Base-by-base conservation (phyloP, 2,113 vertebrate genomes). In the Vulpes lagopus region DNA sequence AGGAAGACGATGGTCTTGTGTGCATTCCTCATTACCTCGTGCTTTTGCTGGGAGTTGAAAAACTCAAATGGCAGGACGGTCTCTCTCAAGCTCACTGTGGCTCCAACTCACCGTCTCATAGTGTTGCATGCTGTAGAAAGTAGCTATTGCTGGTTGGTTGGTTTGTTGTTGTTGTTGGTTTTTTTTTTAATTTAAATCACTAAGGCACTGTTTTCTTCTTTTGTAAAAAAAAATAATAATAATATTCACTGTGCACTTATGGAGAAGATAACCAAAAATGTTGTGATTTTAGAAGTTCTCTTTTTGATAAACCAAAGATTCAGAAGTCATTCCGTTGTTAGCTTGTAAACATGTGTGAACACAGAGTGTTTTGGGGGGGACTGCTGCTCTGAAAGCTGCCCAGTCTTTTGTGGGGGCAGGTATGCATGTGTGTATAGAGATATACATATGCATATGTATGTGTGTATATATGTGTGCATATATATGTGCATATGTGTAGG, bases 251-350 rank as follows among this genome's bases (percentile, higher is more conserved):
- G 96, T 96, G 97, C 98, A 98, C 98, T 97, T 96, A 89, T 74
- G 93, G 87, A 95, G 80, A 97, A 97, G 92, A 93, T 97, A 98
- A 96, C 92, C 96, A 94, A 92, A 92, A 87, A 71, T 80, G 82
- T 98, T 95, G 96, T 97, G 97, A 98, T 96, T 97, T 97, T 97
- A 97, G 96, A 94, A 92, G 64, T 94, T 97, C 49, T 97, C 71
- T 79, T 97, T 98, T 90, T 94, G 94, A 51, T 96, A 98, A 97
- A 96, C 93, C 76, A 95, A 97, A 97, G 92, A 96, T 96, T 89
- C 96, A 97, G 96, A 98, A 98, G 88, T 97, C 97, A 98, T 98
- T 98, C 98, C 97, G 97, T 96, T 96, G 97, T 98, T 95, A 95
- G 87, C 95, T 85, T 95, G 96, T 97, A 85, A 96, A 96, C 91